These are phyloP conservation scores for Phenganax marumi DNA, from an alignment of 92 coral and sea anemone species.

Conservation along the genomic window DNA sequence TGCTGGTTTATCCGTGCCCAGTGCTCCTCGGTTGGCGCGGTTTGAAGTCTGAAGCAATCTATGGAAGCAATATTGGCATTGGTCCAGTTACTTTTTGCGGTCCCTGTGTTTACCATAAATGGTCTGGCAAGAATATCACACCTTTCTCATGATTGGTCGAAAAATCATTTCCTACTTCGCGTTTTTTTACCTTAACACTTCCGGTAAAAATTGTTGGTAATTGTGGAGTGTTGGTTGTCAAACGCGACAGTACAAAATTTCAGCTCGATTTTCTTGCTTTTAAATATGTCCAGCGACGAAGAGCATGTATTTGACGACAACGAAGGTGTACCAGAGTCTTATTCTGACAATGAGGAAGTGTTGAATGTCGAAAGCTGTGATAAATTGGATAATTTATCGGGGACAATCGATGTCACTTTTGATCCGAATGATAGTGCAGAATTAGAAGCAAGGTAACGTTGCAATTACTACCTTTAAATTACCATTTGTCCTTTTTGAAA, in stretches of 20 bases:
- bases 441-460: slow-evolving; percentile 25
- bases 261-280: neutral
- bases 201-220: neutral
- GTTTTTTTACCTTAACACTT: neutral
- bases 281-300: slow-evolving; percentile 36
- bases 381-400: slow-evolving; percentile 22
- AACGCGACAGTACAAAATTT: neutral
- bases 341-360: slow-evolving; percentile 11
- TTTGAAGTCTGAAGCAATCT: neutral
- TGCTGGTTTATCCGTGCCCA: too few species aligned
- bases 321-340: neutral
- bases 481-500: too few species aligned
- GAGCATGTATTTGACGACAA: neutral
- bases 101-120: slow-evolving; percentile 15
- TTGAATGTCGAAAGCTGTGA: neutral
- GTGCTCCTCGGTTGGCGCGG: too few species aligned
- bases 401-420: neutral
- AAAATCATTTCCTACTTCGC: slow-evolving; percentile 7
- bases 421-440: neutral
- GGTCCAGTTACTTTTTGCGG: neutral
- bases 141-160: slow-evolving; percentile 32
- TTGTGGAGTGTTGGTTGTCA: neutral
- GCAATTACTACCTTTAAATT: neutral
- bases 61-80: neutral
- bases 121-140: slow-evolving; percentile 2